A percentile compares a stretch with the other conserved stretches of the same genome.
These are phyloP conservation scores for Drosophila mauritiana DNA, from an alignment of 1,140 invertebrate genomes.

Conservation along the genomic window DNA sequence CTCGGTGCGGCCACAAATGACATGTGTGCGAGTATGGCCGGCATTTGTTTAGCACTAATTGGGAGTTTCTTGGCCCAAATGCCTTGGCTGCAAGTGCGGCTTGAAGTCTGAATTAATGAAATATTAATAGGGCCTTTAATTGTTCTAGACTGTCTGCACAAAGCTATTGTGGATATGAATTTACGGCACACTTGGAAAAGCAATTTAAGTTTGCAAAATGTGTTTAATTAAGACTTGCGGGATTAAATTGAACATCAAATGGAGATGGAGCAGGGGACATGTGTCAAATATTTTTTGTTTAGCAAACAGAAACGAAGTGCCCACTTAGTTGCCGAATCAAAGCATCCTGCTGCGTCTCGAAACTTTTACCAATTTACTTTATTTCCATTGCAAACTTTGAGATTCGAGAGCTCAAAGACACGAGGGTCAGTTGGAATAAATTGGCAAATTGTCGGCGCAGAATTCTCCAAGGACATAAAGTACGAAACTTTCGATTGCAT, in stretches of 20 bases:
- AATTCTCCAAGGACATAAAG: slow-evolving; percentile 41
- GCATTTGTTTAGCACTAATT: slow-evolving; percentile 42
- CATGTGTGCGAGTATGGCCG: slow-evolving; percentile 2
- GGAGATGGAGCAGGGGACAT: too few relatives aligned
- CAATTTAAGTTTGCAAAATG: too few relatives aligned
- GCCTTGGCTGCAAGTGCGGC: not conserved
- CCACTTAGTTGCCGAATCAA: not conserved
- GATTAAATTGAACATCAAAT: too few relatives aligned
- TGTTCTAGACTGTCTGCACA: not conserved
- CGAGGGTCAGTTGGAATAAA: slow-evolving; percentile 16
- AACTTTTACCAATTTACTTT: not conserved
- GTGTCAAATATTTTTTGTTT: not conserved
- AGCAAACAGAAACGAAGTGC: too few relatives aligned
- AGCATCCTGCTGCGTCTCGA: not conserved
- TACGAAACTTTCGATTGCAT: slow-evolving; percentile 58
- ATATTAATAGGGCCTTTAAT: slow-evolving; percentile 8
- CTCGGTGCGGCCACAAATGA: slow-evolving; percentile 37
- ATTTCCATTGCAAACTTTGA: not conserved
- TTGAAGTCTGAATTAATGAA: not conserved
- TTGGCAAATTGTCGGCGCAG: slow-evolving; percentile 26
- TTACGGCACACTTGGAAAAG: too few relatives aligned
- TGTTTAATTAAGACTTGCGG: too few relatives aligned
- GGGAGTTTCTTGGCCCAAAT: slow-evolving; percentile 7
- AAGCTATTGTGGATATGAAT: too few relatives aligned
- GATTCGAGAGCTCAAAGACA: slow-evolving; percentile 14